Conservation (phyloP, 2,888 invertebrate genomes). For the Dendrolimus houi region DNA sequence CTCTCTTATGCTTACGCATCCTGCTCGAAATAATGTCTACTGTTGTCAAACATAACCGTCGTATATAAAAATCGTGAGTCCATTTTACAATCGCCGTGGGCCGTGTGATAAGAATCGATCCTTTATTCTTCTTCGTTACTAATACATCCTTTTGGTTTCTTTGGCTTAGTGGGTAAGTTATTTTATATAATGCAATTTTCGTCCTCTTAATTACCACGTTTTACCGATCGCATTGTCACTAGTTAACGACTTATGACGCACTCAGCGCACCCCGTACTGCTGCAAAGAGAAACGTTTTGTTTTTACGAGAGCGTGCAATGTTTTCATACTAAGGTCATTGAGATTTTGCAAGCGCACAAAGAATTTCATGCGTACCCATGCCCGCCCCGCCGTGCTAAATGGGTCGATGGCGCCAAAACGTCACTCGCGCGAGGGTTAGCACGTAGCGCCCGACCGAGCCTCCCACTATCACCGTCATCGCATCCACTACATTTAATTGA, state of each 20-base stretch:
- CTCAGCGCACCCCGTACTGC: constrained; percentile 68
- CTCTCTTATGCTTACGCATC: constrained; percentile 74
- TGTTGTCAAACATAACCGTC: constrained; percentile 61
- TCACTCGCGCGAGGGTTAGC: constrained; percentile 47
- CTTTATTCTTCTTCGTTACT: constrained; percentile 53
- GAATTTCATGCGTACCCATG: constrained; percentile 47
- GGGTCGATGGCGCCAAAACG: constrained; percentile 76
- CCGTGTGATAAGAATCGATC: constrained; percentile 68
- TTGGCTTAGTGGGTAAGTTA: constrained; percentile 61
- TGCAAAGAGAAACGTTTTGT: constrained; percentile 49
- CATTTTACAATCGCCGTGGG: constrained; percentile 70
- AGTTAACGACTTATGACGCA: constrained; percentile 63
- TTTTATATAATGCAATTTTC: constrained; percentile 42
- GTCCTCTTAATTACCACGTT: constrained; percentile 46
- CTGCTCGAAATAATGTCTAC: constrained; percentile 59
- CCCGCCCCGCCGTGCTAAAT: constrained; percentile 60
- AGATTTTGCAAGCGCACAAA: constrained; percentile 42
- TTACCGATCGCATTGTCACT: constrained; percentile 71
- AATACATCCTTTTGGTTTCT: constrained; percentile 65
- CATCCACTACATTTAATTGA: constrained; percentile 10
- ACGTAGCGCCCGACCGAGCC: constrained; percentile 23
- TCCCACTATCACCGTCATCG: constrained; percentile 21
- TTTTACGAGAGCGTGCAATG: constrained; percentile 31
- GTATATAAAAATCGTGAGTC: constrained; percentile 65
- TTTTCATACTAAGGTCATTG: constrained; percentile 47